Percentiles rank a stretch among this genome's conserved stretches.
Conservation (phyloP, 2,113 vertebrate species). For the Lasiurus borealis region DNA sequence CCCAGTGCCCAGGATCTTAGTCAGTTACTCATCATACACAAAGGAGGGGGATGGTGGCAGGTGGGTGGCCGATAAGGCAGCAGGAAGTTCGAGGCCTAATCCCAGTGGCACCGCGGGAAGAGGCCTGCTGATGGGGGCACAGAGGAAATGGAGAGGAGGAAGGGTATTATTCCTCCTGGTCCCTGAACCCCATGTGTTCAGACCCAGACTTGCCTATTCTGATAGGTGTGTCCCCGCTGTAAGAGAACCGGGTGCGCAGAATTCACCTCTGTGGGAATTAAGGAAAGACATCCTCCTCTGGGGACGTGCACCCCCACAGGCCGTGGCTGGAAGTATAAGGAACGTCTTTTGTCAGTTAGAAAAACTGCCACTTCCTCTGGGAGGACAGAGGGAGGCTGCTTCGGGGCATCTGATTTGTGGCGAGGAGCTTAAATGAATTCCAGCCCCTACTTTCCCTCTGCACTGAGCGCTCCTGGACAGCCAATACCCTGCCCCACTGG, state of each 20-base stretch:
- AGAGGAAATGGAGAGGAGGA: accelerated
- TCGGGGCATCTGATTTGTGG: neutral
- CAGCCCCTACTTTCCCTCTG: neutral
- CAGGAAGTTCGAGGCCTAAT: neutral
- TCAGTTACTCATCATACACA: neutral
- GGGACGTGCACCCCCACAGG: neutral
- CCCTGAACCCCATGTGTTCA: neutral
- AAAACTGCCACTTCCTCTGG: neutral
- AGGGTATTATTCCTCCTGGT: neutral
- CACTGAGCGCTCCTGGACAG: neutral
- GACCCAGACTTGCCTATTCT: neutral
- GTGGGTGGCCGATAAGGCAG: neutral
- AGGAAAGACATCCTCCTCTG: neutral
- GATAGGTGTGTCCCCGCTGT: neutral
- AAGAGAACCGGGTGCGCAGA: neutral
- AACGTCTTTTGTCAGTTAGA: neutral
- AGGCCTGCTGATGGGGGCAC: neutral
- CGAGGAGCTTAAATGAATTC: constrained; percentile 2
- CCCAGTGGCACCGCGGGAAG: neutral
- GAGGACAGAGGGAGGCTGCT: neutral
- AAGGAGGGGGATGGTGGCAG: neutral
- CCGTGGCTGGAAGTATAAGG: neutral
- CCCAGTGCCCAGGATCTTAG: neutral
- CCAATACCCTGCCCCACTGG: neutral
- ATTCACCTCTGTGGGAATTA: neutral